Percentiles rank a stretch among this genome's conserved stretches.
Conservation (phyloP, 2,888 invertebrate species). For the Campaea margaritaria region DNA sequence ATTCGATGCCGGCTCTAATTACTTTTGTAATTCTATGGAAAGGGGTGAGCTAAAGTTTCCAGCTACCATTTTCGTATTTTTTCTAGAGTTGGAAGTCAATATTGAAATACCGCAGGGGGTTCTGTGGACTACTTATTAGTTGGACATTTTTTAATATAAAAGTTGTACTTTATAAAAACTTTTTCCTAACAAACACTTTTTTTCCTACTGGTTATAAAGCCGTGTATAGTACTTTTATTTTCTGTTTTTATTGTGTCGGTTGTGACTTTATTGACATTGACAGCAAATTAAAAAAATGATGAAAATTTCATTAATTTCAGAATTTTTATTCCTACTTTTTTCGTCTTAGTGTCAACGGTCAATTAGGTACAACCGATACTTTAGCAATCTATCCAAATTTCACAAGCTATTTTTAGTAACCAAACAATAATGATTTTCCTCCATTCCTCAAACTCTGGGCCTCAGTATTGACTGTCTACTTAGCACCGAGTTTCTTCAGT, state of each 20-base stretch:
- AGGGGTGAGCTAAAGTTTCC: constrained; percentile 45
- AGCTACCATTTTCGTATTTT: constrained; percentile 48
- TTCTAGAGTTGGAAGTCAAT: constrained; percentile 20
- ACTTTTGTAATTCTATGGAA: constrained; percentile 72
- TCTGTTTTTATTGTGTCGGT: no score
- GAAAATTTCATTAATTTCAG: no score
- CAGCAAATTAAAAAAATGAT: no score
- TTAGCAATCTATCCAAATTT: background rate
- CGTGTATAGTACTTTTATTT: no score
- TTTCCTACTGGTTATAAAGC: no score
- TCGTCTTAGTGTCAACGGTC: no score
- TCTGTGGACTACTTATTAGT: constrained; percentile 1
- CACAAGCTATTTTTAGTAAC: constrained; percentile 2
- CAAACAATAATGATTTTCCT: constrained; percentile 13
- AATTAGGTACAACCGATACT: no score
- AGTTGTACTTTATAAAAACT: background rate
- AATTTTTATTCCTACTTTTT: no score
- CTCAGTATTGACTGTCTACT: constrained; percentile 61
- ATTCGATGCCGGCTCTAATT: constrained; percentile 61
- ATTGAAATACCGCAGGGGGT: constrained; percentile 20
- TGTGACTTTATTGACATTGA: no score
- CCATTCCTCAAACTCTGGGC: constrained; percentile 9
- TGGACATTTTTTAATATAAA: background rate
- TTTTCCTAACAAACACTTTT: no score
- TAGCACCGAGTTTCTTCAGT: constrained; percentile 67